These are phyloP conservation scores for Thalpophila matura DNA, from an alignment of 2,888 invertebrate genomes.

Conservation along the genomic window DNA sequence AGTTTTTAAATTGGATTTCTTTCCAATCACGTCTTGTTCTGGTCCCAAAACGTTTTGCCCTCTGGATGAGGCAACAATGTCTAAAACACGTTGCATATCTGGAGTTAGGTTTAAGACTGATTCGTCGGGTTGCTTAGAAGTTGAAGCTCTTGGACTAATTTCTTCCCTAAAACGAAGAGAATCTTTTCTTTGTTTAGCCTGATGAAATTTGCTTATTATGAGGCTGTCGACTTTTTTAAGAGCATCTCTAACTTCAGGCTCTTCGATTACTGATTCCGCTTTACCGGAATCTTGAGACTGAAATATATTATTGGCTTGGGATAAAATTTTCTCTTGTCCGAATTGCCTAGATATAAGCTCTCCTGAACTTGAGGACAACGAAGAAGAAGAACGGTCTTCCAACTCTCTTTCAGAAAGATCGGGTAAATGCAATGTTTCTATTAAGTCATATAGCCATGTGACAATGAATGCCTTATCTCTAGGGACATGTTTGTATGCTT, in stretches of 20 bases:
- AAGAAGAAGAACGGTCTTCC: not conserved
- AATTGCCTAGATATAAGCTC: slow-evolving; percentile 25
- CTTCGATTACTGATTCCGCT: not conserved
- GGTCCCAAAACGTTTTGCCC: no score
- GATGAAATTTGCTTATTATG: not conserved
- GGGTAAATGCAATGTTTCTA: slow-evolving; percentile 64
- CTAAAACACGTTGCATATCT: slow-evolving; percentile 49
- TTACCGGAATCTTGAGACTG: not conserved
- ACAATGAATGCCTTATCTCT: slow-evolving; percentile 73
- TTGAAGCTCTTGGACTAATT: slow-evolving; percentile 10
- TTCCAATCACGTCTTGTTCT: slow-evolving; percentile 34
- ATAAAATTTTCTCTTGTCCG: not conserved
- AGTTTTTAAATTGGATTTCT: slow-evolving; percentile 72
- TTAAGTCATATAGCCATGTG: slow-evolving; percentile 69
- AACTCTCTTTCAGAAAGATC: not conserved
- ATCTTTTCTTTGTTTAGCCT: not conserved
- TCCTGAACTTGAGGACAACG: accelerated
- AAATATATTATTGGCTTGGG: not conserved
- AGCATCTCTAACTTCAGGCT: not conserved
- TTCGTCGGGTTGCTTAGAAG: slow-evolving; percentile 13
- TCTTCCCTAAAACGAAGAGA: not conserved
- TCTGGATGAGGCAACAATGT: no score
- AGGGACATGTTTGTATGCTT: slow-evolving; percentile 56
- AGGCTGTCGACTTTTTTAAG: slow-evolving; percentile 22
- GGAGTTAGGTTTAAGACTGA: slow-evolving; percentile 32